Percentiles rank a stretch among this genome's conserved stretches.
phyloP scores from a whole-genome alignment of 2,888 invertebrate genomes.

The Cordylochernes scorpioides region DNA sequence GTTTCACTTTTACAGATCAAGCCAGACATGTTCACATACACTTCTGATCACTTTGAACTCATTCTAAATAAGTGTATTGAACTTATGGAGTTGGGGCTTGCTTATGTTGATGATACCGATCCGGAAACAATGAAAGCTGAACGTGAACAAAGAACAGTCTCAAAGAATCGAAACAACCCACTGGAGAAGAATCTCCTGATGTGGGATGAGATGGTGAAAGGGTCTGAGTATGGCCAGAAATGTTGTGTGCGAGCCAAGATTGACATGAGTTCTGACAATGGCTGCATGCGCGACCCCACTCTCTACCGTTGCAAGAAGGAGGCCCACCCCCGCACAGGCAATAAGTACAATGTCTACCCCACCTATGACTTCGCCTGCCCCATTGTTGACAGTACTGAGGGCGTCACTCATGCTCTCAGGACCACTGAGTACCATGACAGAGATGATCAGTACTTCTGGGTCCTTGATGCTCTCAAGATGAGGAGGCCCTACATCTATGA shows the following conservation, averaged over 20 bases:
- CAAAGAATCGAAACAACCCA: slow-evolving; percentile 50
- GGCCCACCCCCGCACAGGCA: slow-evolving; percentile 70
- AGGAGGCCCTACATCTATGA: slow-evolving; percentile 85
- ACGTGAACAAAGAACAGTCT: slow-evolving; percentile 60
- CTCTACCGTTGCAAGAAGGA: slow-evolving; percentile 94
- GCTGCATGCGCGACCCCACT: slow-evolving; percentile 90
- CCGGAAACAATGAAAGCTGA: slow-evolving; percentile 81
- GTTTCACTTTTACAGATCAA: slow-evolving; percentile 66
- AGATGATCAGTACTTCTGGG: slow-evolving; percentile 91
- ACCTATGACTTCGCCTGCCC: slow-evolving; percentile 99
- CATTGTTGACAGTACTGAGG: slow-evolving; percentile 87
- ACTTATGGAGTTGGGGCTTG: slow-evolving; percentile 58
- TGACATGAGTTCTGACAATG: slow-evolving; percentile 82
- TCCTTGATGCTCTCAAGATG: slow-evolving; percentile 50
- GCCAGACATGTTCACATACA: slow-evolving; percentile 73
- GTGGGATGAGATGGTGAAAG: slow-evolving; percentile 87
- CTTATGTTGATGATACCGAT: slow-evolving; percentile 87
- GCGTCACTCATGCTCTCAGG: slow-evolving; percentile 83
- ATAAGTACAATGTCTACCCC: slow-evolving; percentile 94
- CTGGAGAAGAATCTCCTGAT: slow-evolving; percentile 53
- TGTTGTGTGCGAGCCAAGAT: slow-evolving; percentile 92
- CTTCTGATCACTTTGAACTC: slow-evolving; percentile 83
- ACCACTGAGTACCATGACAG: slow-evolving; percentile 97
- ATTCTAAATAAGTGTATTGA: slow-evolving; percentile 66
- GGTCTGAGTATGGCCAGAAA: slow-evolving; percentile 44